Evolutionary conservation across 1,140 invertebrate species (phyloP), one percentile per base, ranked within the genome.

Genomic region (Micrasema minimum): DNA sequence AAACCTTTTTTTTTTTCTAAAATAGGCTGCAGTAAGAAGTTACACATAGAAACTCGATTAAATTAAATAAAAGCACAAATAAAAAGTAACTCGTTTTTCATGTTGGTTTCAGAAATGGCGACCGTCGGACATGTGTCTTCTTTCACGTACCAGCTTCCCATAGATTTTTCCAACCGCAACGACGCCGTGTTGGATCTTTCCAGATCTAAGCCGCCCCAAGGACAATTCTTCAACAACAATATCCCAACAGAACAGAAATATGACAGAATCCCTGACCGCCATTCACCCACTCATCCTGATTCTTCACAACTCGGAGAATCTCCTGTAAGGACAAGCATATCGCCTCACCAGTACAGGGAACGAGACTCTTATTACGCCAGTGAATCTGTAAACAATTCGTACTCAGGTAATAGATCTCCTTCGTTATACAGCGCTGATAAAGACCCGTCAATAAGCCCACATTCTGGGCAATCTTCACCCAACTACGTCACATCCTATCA

Each of bases 151-250:
- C 23, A 11, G 38, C 11, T 53, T n/a, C 20, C 65, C 23, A 12
- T 75, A 31, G 74, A 75, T 57, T 72, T 55, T 53, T 48, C 66
- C 9, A 51, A 22, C 5, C 66, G 62, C 18, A 37, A 9, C 10
- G 2, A 50, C 2, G 62, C 78, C 61, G 80, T 78, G 7, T 66
- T 82, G 53, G 81, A 82, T 76, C 72, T 82, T 23, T 82, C 81
- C 5, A 45, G 41, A 20, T 46, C 41, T 3, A 79, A 41, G 18
- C 11, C 23, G 9, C 50, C 67, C 9, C 14, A 16, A 10, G 48
- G 38, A 31, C 20, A 16, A 7, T 43, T n/a, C 22, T 55, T 41
- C 6, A 48, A 43, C 14, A n/a, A 46, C n/a, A 11, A 18, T 14
- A 11, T 4, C 37, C 18, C 23, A 11, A 9, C 43, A 5, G 61